phyloP scores from a whole-genome alignment of 2,797 vertebrate genomes.

The Tolypeutes matacus region DNA sequence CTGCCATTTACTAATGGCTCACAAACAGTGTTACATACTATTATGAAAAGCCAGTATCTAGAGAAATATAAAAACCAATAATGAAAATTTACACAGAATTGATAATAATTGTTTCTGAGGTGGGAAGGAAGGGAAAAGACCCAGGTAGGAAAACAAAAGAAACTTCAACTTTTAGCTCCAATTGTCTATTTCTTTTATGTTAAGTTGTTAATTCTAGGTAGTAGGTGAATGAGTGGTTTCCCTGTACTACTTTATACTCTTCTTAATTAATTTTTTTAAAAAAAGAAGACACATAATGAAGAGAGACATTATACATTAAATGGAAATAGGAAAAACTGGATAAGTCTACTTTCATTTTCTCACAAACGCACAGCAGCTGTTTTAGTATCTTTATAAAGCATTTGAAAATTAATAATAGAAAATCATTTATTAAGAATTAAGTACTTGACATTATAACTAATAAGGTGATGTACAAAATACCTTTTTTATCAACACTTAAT shows the following conservation, averaged over 20 bases:
- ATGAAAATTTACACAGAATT: neutral
- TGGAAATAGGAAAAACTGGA: neutral
- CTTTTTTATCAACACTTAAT: neutral
- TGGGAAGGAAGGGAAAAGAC: neutral
- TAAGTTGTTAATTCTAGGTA: neutral
- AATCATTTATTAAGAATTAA: slow-evolving; percentile 57
- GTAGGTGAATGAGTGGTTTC: neutral
- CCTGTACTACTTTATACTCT: neutral
- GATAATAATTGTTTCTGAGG: neutral
- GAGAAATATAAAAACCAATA: neutral
- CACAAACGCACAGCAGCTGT: neutral
- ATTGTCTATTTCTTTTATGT: neutral
- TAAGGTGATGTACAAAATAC: slow-evolving; percentile 8
- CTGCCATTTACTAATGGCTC: neutral
- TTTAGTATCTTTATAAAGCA: slow-evolving; percentile 36
- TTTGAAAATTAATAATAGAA: slow-evolving; percentile 39
- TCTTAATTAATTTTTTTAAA: neutral
- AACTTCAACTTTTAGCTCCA: neutral
- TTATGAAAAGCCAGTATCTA: neutral
- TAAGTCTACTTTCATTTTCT: neutral
- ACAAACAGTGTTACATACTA: neutral
- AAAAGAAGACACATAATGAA: neutral
- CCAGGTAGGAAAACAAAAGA: neutral
- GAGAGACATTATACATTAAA: neutral
- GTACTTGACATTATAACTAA: slow-evolving; percentile 33